Evolutionary conservation across 2,797 vertebrate genomes (phyloP).

Genomic region (Schizopygopsis malacanthus): DNA sequence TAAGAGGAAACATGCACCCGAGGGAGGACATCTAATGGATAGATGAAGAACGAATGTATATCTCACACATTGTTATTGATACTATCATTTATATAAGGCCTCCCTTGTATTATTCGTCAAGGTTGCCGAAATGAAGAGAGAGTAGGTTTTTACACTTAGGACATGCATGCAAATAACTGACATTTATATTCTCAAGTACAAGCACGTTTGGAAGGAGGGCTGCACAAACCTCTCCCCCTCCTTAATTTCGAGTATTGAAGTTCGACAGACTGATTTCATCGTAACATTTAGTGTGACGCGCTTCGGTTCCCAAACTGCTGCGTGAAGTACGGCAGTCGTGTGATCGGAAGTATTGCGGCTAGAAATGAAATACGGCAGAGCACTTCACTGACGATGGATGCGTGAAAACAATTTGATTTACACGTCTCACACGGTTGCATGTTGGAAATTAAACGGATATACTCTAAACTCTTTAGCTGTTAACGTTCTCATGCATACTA

Average conservation of each 20-base stretch:
- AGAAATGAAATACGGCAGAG: conserved; percentile 84
- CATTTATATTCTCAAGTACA: conserved; percentile 88
- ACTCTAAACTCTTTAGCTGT: conserved; percentile 91
- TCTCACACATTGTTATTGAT: conserved; percentile 69
- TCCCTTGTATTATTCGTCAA: conserved; percentile 86
- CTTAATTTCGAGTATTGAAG: conserved; percentile 68
- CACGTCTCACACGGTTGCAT: conserved; percentile 84
- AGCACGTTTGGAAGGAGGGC: conserved; percentile 81
- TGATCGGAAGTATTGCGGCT: conserved; percentile 87
- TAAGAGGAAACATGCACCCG: conserved; percentile 72
- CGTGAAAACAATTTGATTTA: conserved; percentile 83
- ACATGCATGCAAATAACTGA: conserved; percentile 98
- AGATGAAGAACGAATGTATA: conserved; percentile 80
- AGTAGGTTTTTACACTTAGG: conserved; percentile 88
- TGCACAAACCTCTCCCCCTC: conserved; percentile 78
- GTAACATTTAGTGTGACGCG: conserved; percentile 82
- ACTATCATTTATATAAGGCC: conserved; percentile 85
- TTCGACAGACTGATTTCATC: conserved; percentile 85
- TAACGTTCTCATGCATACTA: conserved; percentile 99
- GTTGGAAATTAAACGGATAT: conserved; percentile 84
- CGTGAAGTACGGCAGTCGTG: conserved; percentile 90
- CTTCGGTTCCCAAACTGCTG: conserved; percentile 73
- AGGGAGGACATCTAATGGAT: conserved; percentile 73
- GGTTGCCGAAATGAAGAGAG: conserved; percentile 89
- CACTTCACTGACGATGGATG: conserved; percentile 92